Evolutionary conservation across 2,888 invertebrate species (phyloP).

Genomic region (Ceraclea dissimilis): DNA sequence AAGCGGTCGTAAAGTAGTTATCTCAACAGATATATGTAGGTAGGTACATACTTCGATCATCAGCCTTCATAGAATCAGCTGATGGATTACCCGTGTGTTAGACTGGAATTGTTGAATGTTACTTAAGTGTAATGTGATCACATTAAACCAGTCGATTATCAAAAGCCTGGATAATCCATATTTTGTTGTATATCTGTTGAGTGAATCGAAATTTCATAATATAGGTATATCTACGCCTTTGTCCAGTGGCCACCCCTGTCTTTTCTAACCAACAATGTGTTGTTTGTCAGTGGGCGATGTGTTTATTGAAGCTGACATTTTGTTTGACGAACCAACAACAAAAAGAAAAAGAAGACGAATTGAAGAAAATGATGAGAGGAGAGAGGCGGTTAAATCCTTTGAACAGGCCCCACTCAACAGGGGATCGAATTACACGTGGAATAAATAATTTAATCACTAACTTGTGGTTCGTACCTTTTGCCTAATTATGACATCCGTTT

Average conservation of each 20-base stretch:
- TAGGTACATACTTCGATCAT: too few relatives aligned
- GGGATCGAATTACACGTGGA: slow-evolving; percentile 3
- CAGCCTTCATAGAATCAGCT: too few relatives aligned
- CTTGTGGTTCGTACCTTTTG: slow-evolving; percentile 6
- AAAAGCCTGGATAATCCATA: too few relatives aligned
- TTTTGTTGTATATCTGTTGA: too few relatives aligned
- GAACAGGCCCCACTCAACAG: not conserved
- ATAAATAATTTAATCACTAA: slow-evolving; percentile 4
- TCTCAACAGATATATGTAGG: too few relatives aligned
- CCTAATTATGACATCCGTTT: slow-evolving; percentile 19
- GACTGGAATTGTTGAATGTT: too few relatives aligned
- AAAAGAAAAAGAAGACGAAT: slow-evolving; percentile 2
- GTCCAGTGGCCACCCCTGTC: not conserved
- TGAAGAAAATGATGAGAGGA: not conserved
- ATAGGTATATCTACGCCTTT: too few relatives aligned
- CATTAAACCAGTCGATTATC: too few relatives aligned
- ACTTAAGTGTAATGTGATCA: too few relatives aligned
- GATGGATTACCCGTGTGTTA: too few relatives aligned
- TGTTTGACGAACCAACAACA: slow-evolving; percentile 16
- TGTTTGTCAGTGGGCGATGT: slow-evolving; percentile 22
- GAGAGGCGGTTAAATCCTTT: not conserved
- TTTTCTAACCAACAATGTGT: not conserved
- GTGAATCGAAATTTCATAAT: too few relatives aligned
- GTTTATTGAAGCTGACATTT: slow-evolving; percentile 24
- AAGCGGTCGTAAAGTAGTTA: too few relatives aligned